Evolutionary conservation across 2,888 invertebrate genomes (phyloP).

Genomic region (Marronus borbonicus): DNA sequence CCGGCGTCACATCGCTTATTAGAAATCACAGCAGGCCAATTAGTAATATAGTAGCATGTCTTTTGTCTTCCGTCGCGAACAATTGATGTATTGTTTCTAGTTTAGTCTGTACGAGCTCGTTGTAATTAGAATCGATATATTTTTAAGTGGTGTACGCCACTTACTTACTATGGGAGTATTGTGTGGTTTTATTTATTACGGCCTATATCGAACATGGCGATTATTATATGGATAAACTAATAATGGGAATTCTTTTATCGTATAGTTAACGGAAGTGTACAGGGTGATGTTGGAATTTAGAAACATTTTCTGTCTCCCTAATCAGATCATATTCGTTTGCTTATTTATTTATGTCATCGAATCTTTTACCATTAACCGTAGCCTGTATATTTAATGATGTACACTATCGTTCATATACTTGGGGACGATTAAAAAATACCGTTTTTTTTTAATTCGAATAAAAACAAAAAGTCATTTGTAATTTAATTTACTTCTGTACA

Average conservation of each 20-base stretch:
- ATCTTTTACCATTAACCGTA: no score
- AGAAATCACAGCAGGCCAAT: conserved; percentile 40
- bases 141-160: conserved; percentile 22
- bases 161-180: conserved; percentile 5
- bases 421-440: no score
- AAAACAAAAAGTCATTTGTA: no score
- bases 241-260: neutral
- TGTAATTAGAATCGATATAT: conserved; percentile 37
- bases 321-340: no score
- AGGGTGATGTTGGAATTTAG: neutral
- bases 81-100: conserved; percentile 37
- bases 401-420: no score
- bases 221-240: neutral
- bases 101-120: conserved; percentile 15
- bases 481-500: no score
- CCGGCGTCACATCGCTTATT: conserved; percentile 45
- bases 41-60: conserved; percentile 32
- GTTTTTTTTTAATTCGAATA: no score
- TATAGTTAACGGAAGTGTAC: neutral
- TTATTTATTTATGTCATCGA: no score
- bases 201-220: neutral
- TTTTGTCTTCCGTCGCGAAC: conserved; percentile 36
- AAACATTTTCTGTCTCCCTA: no score
- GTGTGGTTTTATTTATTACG: conserved; percentile 14
- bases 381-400: no score